Conservation (phyloP, 2,888 invertebrate species). For the Ormyrus thymus region DNA sequence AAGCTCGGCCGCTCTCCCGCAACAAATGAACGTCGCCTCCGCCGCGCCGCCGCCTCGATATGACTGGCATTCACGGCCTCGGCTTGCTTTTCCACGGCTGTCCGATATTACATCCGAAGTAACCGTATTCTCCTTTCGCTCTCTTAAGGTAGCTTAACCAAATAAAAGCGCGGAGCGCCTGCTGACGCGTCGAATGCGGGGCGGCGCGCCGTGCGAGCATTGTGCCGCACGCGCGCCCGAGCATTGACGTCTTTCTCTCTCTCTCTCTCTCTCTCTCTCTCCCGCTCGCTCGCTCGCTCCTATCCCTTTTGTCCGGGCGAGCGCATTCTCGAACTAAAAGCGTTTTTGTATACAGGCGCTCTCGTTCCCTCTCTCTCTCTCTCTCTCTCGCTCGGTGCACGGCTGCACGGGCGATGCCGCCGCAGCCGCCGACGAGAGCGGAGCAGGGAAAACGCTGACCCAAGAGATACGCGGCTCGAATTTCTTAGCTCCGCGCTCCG, state of each 20-base stretch:
- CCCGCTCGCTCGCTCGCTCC: background rate
- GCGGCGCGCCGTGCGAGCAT: conserved; percentile 18
- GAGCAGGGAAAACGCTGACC: conserved; percentile 23
- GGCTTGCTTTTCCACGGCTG: conserved; percentile 41
- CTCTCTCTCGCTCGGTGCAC: too few species aligned
- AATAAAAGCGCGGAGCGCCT: conserved; percentile 33
- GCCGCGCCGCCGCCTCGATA: conserved; percentile 29
- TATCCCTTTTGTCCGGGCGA: conserved; percentile 45
- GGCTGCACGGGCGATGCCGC: background rate
- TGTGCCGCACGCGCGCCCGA: conserved; percentile 8
- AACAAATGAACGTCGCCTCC: conserved; percentile 12
- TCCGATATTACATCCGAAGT: conserved; percentile 15
- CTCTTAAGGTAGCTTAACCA: conserved; percentile 51
- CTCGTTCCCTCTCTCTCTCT: too few species aligned
- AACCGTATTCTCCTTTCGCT: conserved; percentile 7
- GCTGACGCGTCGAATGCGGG: conserved; percentile 19
- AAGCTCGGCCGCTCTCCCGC: background rate
- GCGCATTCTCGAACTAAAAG: conserved; percentile 44
- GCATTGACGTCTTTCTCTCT: conserved; percentile 33
- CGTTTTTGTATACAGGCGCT: conserved; percentile 21
- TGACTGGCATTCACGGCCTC: conserved; percentile 20
- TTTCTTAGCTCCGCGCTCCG: conserved; percentile 15
- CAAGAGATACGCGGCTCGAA: conserved; percentile 28
- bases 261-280: conserved; percentile 28
- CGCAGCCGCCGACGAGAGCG: background rate